Evolutionary conservation across 1,140 invertebrate genomes (phyloP), one percentile per base, ranked within the genome.

Genomic region (Drosophila carrolli): DNA sequence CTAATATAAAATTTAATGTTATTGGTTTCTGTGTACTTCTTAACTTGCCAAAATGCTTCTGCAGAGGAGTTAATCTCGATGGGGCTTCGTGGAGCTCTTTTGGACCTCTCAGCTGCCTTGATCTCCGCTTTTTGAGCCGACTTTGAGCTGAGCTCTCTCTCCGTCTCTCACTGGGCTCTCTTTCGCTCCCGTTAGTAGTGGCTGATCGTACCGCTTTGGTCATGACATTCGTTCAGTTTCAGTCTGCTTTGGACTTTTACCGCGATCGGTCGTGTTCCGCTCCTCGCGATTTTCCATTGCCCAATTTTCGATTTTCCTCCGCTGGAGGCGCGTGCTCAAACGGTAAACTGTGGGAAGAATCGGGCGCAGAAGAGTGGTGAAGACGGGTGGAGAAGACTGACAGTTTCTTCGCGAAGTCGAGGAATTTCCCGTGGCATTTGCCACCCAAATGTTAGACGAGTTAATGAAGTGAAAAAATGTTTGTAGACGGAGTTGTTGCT

Each of bases 391-490:
- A 63, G 43, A 50, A 41, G 27, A 58, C 56, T 51, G 71, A 62
- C 43, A 43, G 46, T 41, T 67, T 37, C 44, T 44, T 37, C 55
- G 37, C 51, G 48, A n/a, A 35, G 35, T 7, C 51, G 48, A 81
- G 77, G 77, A 84, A 84, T 90, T 80, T 74, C 10, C 73, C 73
- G 78, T 81, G 71, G 71, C 66, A 78, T 86, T 75, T 78, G 66
- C 73, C 73, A 53, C 72, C 81, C 78, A 85, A 84, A 79, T 90
- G 81, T 67, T 90, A 58, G 56, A 68, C 71, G 66, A 83, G 72
- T 81, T 85, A 90, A 90, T 90, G 72, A 82, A 90, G 81, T 90
- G 78, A 62, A 90, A 84, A 90, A 78, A 85, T 90, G 70, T 79
- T 78, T 85, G 78, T 75, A 63, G 63, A 56, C 56, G 43, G 43